A percentile compares a stretch with the other conserved stretches of the same genome.
These are phyloP conservation scores for Acanthurus lineatus DNA, from an alignment of 2,797 vertebrate genomes.

Conservation along the genomic window DNA sequence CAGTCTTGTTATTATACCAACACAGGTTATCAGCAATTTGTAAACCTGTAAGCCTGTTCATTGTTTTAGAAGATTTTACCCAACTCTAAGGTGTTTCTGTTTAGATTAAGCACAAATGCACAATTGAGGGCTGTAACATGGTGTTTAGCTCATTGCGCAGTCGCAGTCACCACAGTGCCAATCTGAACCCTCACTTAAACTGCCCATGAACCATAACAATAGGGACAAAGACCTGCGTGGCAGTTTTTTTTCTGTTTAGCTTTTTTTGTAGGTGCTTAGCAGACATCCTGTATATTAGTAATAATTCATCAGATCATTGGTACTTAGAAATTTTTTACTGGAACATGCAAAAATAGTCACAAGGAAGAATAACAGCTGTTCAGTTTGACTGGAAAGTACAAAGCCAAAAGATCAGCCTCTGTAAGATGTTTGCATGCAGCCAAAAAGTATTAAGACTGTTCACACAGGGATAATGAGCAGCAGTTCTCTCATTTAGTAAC, in stretches of 20 bases:
- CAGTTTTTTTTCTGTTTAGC: slow-evolving; percentile 59
- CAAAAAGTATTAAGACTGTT: background rate
- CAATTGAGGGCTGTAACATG: slow-evolving; percentile 98
- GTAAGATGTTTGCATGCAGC: background rate
- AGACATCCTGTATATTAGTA: background rate
- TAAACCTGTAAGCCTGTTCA: background rate
- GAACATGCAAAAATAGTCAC: background rate
- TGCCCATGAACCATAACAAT: slow-evolving; percentile 98
- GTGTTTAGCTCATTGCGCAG: slow-evolving; percentile 97
- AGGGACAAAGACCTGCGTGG: slow-evolving; percentile 93
- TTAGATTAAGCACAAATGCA: slow-evolving; percentile 98
- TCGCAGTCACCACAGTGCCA: slow-evolving; percentile 97
- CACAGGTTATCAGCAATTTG: background rate
- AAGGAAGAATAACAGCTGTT: background rate
- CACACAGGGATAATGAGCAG: background rate
- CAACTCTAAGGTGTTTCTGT: background rate
- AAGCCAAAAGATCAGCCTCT: background rate
- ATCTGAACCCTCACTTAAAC: slow-evolving; percentile 97
- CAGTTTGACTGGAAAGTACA: background rate
- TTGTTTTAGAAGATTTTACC: background rate
- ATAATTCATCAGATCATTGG: background rate
- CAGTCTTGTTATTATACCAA: background rate
- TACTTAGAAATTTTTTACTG: background rate
- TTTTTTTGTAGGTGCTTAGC: background rate
- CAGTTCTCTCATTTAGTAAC: too few species aligned